Percentiles rank a stretch among this genome's conserved stretches.
phyloP scores from a whole-genome alignment of 2,888 invertebrate species.

The Nipponacmea schrenckii region DNA sequence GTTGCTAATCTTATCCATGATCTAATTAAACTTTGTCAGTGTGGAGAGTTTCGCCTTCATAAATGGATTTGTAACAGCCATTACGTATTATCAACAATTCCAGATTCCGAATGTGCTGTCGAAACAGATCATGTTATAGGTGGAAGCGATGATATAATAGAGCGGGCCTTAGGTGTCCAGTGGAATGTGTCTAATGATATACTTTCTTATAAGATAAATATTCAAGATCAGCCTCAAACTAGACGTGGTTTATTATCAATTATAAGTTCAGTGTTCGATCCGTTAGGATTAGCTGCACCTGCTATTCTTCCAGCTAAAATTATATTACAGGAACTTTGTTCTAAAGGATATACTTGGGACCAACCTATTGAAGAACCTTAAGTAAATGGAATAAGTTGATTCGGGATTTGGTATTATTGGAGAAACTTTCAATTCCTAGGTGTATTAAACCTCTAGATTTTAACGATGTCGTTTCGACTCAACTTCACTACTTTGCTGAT shows the following conservation, averaged over 20 bases:
- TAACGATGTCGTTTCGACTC: neutral
- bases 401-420: neutral
- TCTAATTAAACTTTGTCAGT: constrained; percentile 11
- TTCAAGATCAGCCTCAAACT: neutral
- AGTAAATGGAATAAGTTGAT: constrained; percentile 4
- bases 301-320: too few species aligned
- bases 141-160: constrained; percentile 11
- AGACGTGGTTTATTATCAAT: constrained; percentile 14
- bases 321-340: neutral
- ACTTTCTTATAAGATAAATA: constrained; percentile 3
- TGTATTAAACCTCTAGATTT: constrained; percentile 1
- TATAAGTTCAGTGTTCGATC: constrained; percentile 5
- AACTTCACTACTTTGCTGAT: neutral
- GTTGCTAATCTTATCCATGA: constrained; percentile 16
- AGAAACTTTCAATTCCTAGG: neutral
- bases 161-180: constrained; percentile 21
- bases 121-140: constrained; percentile 9
- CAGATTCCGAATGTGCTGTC: constrained; percentile 12
- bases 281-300: too few species aligned
- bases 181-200: constrained; percentile 18
- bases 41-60: constrained; percentile 18
- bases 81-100: constrained; percentile 15
- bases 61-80: constrained; percentile 22
- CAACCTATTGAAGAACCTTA: neutral
- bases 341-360: neutral